Evolutionary conservation across 2,888 invertebrate species (phyloP).

Genomic region (Hanleya hanleyi): DNA sequence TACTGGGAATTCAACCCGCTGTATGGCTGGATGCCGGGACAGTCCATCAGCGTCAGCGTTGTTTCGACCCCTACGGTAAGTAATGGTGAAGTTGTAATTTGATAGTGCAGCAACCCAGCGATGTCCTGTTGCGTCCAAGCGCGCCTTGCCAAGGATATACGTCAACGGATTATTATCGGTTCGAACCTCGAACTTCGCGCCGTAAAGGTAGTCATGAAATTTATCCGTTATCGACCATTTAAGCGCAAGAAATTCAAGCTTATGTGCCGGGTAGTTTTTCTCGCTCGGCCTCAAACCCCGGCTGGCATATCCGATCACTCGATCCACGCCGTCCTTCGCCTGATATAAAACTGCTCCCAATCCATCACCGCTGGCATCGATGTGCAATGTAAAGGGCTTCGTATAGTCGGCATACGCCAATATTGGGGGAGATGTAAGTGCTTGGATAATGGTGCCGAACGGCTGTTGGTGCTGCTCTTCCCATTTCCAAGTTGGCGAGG

Average conservation of each 20-base stretch:
- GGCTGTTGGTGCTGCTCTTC: constrained; percentile 14
- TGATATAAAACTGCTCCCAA: constrained; percentile 36
- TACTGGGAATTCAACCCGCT: not conserved
- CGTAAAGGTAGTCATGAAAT: constrained; percentile 22
- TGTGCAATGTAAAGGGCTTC: constrained; percentile 25
- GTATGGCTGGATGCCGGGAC: not conserved
- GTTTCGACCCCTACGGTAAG: constrained; percentile 5
- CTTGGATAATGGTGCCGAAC: constrained; percentile 15
- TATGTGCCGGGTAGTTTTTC: constrained; percentile 21
- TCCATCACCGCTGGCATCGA: constrained; percentile 22
- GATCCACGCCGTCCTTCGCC: constrained; percentile 6
- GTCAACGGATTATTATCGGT: constrained; percentile 22
- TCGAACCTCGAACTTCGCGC: not conserved
- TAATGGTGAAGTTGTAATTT: constrained; percentile 13
- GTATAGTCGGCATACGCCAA: constrained; percentile 24
- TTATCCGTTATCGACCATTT: constrained; percentile 29
- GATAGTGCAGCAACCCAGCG: constrained; percentile 22
- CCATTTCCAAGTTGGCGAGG: constrained; percentile 16
- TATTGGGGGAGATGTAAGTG: constrained; percentile 18
- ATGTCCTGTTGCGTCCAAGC: constrained; percentile 24
- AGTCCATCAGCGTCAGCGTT: constrained; percentile 24
- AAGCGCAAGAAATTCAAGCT: constrained; percentile 22
- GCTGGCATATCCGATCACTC: constrained; percentile 23
- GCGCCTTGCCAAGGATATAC: constrained; percentile 15
- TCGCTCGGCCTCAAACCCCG: constrained; percentile 16